Evolutionary conservation across 2,113 vertebrate species (phyloP), one percentile per base, ranked within the genome.

Genomic region (Hippopotamus amphibius): DNA sequence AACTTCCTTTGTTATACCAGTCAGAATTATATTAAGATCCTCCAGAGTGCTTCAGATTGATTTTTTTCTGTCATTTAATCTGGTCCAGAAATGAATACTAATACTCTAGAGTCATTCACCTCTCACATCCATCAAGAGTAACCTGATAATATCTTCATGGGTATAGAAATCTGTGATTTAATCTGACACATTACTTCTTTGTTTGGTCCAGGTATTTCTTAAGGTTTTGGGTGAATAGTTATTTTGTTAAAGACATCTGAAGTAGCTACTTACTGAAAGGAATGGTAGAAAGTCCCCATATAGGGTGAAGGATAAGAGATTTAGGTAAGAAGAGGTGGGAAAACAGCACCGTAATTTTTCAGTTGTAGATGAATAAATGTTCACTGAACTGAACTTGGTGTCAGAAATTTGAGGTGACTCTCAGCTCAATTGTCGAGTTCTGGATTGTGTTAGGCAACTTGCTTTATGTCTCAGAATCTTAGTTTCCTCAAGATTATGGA

Each of bases 11-110:
- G 86, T 90, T 95, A 74, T 33, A 59, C 43, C 21, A 65, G 19
- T 55, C 33, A 71, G 37, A 90, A 83, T 79, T 90, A 33, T n/a
- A 63, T 68, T 71, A 86, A 90, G 80, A 41, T 86, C 28, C 53
- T 95, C 28, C 41, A 80, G 50, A 46, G 72, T 63, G 11, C 63
- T 90, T 93, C 15, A 74, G n/a, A 82, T 63, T 80, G 77, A 33
- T 37, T 74, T 93, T 93, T 81, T 69, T 13, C 24, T 57, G 28
- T 59, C 24, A 6, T 82, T 88, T 96, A 80, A 76, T 76, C 28
- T 93, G 37, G 30, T 80, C 24, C 68, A 87, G 24, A 95, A 87
- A 86, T 88, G 33, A 93, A 57, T 81, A 21, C 13, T 81, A 48
- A 94, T 65, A 26, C 13, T 10, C 7, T 79, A 65, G 22, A 28